Conservation (phyloP, 2,888 invertebrate species). For the Catocala sponsa region DNA sequence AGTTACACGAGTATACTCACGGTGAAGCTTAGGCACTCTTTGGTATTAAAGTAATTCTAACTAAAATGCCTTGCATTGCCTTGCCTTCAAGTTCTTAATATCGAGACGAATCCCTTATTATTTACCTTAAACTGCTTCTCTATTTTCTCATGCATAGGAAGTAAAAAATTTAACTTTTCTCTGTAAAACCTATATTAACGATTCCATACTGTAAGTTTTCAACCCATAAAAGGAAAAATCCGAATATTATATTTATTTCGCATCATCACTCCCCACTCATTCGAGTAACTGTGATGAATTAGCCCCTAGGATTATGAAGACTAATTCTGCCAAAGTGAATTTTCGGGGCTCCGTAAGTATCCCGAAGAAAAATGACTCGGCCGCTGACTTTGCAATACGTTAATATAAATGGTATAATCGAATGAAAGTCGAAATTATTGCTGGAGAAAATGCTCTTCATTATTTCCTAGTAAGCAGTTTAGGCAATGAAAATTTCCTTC, state of each 20-base stretch:
- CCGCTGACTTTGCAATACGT: conserved; percentile 75
- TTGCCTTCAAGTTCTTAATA: no score
- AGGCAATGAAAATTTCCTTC: not conserved
- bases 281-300: conserved; percentile 71
- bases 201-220: no score
- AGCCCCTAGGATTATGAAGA: conserved; percentile 70
- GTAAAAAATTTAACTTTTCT: no score
- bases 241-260: conserved; percentile 58
- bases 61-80: no score
- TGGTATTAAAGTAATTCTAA: no score
- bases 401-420: conserved; percentile 76
- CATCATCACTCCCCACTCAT: conserved; percentile 66
- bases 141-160: no score
- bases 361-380: conserved; percentile 77
- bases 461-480: not conserved
- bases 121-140: no score
- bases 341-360: conserved; percentile 69
- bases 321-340: conserved; percentile 77
- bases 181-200: no score
- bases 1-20: no score
- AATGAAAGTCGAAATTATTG: conserved; percentile 76
- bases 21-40: no score
- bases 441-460: conserved; percentile 55
- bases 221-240: not conserved
- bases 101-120: no score